Evolutionary conservation across 1,140 invertebrate genomes (phyloP).

Genomic region (Epicauta chinensis): DNA sequence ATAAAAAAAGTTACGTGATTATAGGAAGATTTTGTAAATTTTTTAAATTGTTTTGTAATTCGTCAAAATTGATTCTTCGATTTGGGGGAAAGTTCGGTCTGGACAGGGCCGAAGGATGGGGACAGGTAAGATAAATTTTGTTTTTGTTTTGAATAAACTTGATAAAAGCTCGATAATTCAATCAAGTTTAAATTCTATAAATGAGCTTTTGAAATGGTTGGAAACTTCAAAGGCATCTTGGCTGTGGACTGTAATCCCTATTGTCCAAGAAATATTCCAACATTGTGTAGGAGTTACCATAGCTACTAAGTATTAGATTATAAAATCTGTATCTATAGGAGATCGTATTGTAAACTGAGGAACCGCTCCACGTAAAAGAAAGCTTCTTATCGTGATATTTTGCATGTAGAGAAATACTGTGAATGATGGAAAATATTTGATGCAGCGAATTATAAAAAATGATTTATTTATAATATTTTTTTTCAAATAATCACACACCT

Average conservation of each 20-base stretch:
- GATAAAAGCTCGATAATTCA: too few relatives aligned
- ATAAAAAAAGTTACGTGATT: neutral
- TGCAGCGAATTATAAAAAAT: too few relatives aligned
- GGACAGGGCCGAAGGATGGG: conserved; percentile 41
- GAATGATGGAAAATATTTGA: too few relatives aligned
- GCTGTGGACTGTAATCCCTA: conserved; percentile 10
- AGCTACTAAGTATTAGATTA: conserved; percentile 9
- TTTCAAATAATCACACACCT: too few relatives aligned
- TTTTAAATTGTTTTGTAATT: conserved; percentile 1
- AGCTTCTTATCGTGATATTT: too few relatives aligned
- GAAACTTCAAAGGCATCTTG: too few relatives aligned
- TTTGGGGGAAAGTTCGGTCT: conserved; percentile 41
- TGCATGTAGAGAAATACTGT: too few relatives aligned
- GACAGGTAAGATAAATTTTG: conserved; percentile 32
- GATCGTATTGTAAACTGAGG: neutral
- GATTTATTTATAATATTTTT: too few relatives aligned
- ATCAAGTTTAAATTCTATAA: too few relatives aligned
- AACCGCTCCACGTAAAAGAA: too few relatives aligned
- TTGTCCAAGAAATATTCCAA: conserved; percentile 3
- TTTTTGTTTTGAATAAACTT: too few relatives aligned
- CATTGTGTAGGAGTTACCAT: conserved; percentile 6
- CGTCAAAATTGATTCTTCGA: conserved; percentile 41
- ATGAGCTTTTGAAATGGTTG: too few relatives aligned
- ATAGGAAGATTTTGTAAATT: neutral
- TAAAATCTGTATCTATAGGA: conserved; percentile 3